Conservation (phyloP, 2,888 invertebrate species). For the Morpho achilles region DNA sequence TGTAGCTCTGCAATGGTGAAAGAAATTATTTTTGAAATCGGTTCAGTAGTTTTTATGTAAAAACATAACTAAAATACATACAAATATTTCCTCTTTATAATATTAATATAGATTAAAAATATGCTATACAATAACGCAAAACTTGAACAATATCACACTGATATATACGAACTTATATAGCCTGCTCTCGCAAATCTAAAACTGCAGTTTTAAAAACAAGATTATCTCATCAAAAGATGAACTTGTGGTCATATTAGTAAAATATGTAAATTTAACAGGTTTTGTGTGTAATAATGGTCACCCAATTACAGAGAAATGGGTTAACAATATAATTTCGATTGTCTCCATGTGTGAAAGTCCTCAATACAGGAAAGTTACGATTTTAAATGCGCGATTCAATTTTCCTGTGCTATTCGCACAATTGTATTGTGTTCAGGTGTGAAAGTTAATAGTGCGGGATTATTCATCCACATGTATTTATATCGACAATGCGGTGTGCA, state of each 20-base stretch:
- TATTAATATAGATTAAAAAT: too few species aligned
- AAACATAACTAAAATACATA: too few species aligned
- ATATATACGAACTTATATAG: too few species aligned
- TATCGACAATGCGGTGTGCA: not conserved
- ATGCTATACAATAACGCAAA: too few species aligned
- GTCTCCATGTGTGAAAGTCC: constrained; percentile 33
- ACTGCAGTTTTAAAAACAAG: not conserved
- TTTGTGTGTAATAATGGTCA: constrained; percentile 60
- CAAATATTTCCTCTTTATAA: too few species aligned
- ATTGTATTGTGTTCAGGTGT: constrained; percentile 24
- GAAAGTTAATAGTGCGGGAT: constrained; percentile 12
- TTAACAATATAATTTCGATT: constrained; percentile 46
- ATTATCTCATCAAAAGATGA: not conserved
- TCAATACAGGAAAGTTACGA: constrained; percentile 31
- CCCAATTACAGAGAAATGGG: constrained; percentile 46
- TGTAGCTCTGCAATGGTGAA: too few species aligned
- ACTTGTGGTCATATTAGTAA: constrained; percentile 1
- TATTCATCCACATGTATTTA: constrained; percentile 7
- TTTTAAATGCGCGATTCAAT: constrained; percentile 34
- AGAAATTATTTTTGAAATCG: too few species aligned
- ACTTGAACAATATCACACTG: too few species aligned
- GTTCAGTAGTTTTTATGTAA: too few species aligned
- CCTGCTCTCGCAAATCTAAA: too few species aligned
- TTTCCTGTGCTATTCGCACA: constrained; percentile 24
- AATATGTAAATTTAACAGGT: constrained; percentile 56